These are phyloP conservation scores for Epizoanthus rinbou DNA, from an alignment of 92 coral and sea anemone species.

Conservation along the genomic window DNA sequence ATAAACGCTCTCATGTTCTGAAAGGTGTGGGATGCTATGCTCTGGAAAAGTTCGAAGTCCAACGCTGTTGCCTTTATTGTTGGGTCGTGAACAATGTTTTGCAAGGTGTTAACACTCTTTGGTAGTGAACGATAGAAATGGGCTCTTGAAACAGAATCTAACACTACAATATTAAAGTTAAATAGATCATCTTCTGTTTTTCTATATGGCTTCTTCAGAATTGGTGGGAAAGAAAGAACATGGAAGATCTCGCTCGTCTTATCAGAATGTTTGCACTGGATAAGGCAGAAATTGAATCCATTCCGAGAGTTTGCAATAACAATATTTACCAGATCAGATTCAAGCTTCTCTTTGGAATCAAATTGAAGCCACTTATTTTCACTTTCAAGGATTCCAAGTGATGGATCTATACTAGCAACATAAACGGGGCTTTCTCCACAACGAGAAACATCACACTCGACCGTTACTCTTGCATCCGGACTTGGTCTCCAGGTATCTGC, in stretches of 20 bases:
- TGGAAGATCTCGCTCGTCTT: conserved; percentile 20
- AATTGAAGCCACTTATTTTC: conserved; percentile 51
- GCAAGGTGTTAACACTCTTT: conserved; percentile 53
- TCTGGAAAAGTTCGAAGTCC: conserved; percentile 73
- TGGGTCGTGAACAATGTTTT: conserved; percentile 46
- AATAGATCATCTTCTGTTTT: neutral
- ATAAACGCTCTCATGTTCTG: conserved; percentile 55
- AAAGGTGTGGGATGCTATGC: conserved; percentile 59
- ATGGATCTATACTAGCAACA: conserved; percentile 56
- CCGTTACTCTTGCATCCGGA: conserved; percentile 8
- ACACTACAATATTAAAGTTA: conserved; percentile 66
- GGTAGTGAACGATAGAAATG: conserved; percentile 81
- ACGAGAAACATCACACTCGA: conserved; percentile 49
- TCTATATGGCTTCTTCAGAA: neutral
- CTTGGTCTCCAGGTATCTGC: conserved; percentile 23
- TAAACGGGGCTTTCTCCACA: conserved; percentile 60
- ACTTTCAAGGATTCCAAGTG: conserved; percentile 51
- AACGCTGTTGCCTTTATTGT: conserved; percentile 50
- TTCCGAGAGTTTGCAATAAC: conserved; percentile 45
- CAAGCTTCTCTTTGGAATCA: conserved; percentile 33
- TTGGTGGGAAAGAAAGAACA: conserved; percentile 52
- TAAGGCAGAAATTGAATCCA: conserved; percentile 63
- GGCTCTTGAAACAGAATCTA: conserved; percentile 78
- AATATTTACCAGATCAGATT: conserved; percentile 42
- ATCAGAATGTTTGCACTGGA: conserved; percentile 44